These are phyloP conservation scores for Graptemys geographica DNA, from an alignment of 2,797 vertebrate genomes.

Conservation along the genomic window DNA sequence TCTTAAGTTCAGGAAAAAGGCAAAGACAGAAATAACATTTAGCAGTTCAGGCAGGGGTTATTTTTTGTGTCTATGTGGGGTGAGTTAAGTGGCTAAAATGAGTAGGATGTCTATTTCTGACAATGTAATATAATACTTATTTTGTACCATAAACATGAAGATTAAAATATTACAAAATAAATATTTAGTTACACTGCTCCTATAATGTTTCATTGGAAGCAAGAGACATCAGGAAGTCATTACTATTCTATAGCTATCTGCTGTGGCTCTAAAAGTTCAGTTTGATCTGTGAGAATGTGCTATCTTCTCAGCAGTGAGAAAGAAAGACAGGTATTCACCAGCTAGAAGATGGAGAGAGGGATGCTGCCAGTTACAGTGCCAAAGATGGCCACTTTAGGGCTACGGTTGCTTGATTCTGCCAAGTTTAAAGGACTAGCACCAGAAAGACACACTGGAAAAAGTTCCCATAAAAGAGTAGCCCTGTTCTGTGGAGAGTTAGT, in stretches of 20 bases:
- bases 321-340: neutral
- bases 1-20: neutral
- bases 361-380: neutral
- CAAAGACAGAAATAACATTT: neutral
- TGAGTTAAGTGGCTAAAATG: neutral
- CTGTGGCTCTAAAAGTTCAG: neutral
- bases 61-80: neutral
- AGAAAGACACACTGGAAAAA: neutral
- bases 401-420: neutral
- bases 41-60: neutral
- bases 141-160: neutral
- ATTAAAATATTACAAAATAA: neutral
- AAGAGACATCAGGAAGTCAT: neutral
- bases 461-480: neutral
- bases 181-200: neutral
- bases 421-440: neutral
- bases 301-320: neutral
- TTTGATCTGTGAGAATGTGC: neutral
- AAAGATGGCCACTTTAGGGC: neutral
- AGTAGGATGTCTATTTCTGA: neutral
- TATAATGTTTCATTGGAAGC: neutral
- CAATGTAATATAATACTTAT: neutral
- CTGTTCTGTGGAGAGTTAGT: neutral
- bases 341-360: neutral
- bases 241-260: neutral